A percentile compares a stretch with the other conserved stretches of the same genome.
phyloP scores from a whole-genome alignment of 2,797 vertebrate genomes.

The Hyperoplus immaculatus region DNA sequence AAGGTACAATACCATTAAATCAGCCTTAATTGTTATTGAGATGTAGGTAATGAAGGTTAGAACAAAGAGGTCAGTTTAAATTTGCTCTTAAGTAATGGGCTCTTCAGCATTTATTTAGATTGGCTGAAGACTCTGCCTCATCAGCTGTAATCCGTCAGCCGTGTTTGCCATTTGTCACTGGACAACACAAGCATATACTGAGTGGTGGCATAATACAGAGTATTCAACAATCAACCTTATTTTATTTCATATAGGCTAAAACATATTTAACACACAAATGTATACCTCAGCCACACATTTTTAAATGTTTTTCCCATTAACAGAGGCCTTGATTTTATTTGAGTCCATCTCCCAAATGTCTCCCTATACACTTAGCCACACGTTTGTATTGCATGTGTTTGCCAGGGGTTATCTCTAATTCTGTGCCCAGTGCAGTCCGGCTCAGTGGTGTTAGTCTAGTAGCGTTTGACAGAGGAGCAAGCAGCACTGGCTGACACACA shows the following conservation, averaged over 20 bases:
- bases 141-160: constrained; percentile 25
- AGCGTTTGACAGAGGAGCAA: constrained; percentile 88
- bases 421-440: constrained; percentile 84
- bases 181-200: background rate
- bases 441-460: constrained; percentile 83
- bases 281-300: constrained; percentile 20
- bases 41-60: constrained; percentile 30
- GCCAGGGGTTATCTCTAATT: constrained; percentile 80
- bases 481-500: constrained; percentile 88
- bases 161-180: background rate
- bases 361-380: constrained; percentile 32
- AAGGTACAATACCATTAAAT: constrained; percentile 34
- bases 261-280: background rate
- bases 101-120: constrained; percentile 30
- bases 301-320: background rate
- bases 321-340: too few relatives aligned
- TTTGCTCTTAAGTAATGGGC: constrained; percentile 5
- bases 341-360: constrained; percentile 23
- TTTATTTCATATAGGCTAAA: background rate
- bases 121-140: constrained; percentile 30
- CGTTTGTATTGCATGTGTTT: constrained; percentile 39
- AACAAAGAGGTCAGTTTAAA: constrained; percentile 31
- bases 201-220: background rate
- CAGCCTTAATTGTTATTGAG: constrained; percentile 27
- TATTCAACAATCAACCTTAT: background rate